Evolutionary conservation across 1,140 invertebrate genomes (phyloP), one percentile per base, ranked within the genome.

Genomic region (Platyscapa corneri): DNA sequence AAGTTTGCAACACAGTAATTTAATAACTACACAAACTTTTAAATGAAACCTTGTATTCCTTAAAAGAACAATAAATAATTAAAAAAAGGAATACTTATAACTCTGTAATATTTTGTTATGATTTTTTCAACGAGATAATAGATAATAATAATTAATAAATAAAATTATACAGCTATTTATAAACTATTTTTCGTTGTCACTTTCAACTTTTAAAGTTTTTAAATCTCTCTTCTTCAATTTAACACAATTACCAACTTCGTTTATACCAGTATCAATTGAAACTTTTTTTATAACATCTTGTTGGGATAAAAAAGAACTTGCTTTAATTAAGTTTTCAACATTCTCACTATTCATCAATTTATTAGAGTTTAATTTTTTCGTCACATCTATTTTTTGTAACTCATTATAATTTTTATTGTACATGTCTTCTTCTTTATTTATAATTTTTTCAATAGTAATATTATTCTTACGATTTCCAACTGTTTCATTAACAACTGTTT

Each of bases 161-260:
- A 60, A 60, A 27, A 60, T 80, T 30, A 79, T 46, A n/a, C 46
- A 46, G 18, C 20, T n/a, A 81, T 81, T 34, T 12, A 16, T 74
- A n/a, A 37, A 67, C n/a, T 82, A 86, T 74, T 76, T 86, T 70
- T 86, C 30, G 1, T 56, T 86, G 67, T 87, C 86, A 76, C 87
- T 79, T 42, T 83, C 78, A 49, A 72, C 65, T 42, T 89, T 85
- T 7, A 92, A 49, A 76, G 87, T 83, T 85, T 92, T 92, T 56
- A 92, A 87, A 87, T 92, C 91, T 75, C 89, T 87, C 72, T 90
- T 90, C 39, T 91, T 92, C 34, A 90, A 34, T 81, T 88, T 89
- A 5, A 87, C 65, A 49, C 89, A 88, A 32, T 89, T 87, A 46
- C 32, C 76, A 39, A 83, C 60, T 70, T 83, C 23, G 64, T 30